A percentile compares a stretch with the other conserved stretches of the same genome.
These are phyloP conservation scores for Agonopterix subpropinquella DNA, from an alignment of 2,888 invertebrate genomes.

Conservation along the genomic window DNA sequence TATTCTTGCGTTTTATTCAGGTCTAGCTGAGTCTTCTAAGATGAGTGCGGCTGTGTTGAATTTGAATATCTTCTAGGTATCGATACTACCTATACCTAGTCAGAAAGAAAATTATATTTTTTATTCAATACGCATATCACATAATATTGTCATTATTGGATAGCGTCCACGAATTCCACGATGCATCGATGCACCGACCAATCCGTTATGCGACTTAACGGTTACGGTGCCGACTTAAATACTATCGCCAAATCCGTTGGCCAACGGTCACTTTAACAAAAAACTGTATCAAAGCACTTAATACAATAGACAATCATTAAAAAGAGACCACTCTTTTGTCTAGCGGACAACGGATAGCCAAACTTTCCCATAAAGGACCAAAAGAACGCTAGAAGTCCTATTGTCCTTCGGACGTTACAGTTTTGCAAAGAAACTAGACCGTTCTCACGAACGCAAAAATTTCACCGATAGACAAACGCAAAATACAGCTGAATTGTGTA, in stretches of 20 bases:
- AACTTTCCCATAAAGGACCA: slow-evolving; percentile 56
- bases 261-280: slow-evolving; percentile 65
- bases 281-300: slow-evolving; percentile 60
- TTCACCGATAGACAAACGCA: slow-evolving; percentile 61
- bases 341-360: slow-evolving; percentile 42
- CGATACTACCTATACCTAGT: no score
- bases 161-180: no score
- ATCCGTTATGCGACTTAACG: slow-evolving; percentile 9
- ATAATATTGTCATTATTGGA: no score
- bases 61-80: no score
- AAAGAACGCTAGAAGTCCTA: slow-evolving; percentile 9
- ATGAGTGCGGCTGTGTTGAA: no score
- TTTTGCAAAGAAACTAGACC: slow-evolving; percentile 72
- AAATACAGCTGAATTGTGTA: slow-evolving; percentile 43
- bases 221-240: slow-evolving; percentile 49
- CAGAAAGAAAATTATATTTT: no score
- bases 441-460: slow-evolving; percentile 73
- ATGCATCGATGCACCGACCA: not conserved
- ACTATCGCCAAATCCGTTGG: slow-evolving; percentile 67
- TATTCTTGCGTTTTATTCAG: no score
- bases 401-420: slow-evolving; percentile 57
- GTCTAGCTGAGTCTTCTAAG: no score
- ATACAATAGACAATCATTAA: slow-evolving; percentile 69
- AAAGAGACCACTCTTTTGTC: slow-evolving; percentile 70
- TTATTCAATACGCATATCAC: no score